phyloP scores from a whole-genome alignment of 2,797 vertebrate species.

The Malacoctenus gilli region DNA sequence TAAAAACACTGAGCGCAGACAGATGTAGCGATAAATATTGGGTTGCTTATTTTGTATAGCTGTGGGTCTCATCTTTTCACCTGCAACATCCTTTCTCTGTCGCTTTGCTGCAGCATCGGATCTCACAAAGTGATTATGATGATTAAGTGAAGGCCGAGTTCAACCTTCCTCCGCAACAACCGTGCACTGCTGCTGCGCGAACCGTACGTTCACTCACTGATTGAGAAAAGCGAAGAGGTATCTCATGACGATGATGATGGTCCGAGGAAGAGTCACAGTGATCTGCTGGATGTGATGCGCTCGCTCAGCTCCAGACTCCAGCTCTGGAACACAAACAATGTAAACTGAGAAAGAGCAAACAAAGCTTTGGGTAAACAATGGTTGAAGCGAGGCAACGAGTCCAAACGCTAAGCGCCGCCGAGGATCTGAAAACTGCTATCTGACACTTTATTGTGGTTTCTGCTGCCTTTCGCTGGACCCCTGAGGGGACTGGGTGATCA shows the following conservation, averaged over 20 bases:
- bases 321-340: conserved; percentile 84
- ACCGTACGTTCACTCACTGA: conserved; percentile 85
- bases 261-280: conserved; percentile 90
- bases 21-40: conserved; percentile 32
- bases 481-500: conserved; percentile 41
- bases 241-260: conserved; percentile 96
- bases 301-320: conserved; percentile 89
- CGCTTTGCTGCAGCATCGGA: no score
- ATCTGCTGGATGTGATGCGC: conserved; percentile 96
- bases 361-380: conserved; percentile 4
- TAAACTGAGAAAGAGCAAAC: background rate
- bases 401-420: conserved; percentile 7
- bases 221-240: conserved; percentile 99
- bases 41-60: no score
- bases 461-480: conserved; percentile 31
- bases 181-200: background rate
- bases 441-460: conserved; percentile 44
- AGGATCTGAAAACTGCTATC: conserved; percentile 26
- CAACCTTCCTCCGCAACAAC: no score
- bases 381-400: conserved; percentile 2
- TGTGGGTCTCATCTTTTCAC: no score
- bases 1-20: conserved; percentile 27
- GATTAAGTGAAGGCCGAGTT: no score
- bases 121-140: no score
- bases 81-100: no score